A percentile compares a stretch with the other conserved stretches of the same genome.
Evolutionary conservation across 2,888 invertebrate species (phyloP).

Genomic region (Tridacna gigas): DNA sequence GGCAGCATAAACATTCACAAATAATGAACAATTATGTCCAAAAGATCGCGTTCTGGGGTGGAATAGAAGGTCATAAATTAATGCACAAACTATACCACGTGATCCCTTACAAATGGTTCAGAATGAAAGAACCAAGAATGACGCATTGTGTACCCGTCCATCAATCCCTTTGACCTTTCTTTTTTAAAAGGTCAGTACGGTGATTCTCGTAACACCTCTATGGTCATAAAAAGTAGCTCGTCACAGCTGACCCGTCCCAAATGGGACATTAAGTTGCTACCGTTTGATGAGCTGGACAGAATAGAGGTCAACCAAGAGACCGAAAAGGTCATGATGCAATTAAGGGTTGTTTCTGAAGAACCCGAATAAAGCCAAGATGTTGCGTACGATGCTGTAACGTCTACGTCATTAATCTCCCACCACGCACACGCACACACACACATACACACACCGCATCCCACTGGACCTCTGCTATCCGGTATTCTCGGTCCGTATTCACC

Average conservation of each 20-base stretch:
- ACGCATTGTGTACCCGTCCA: conserved; percentile 11
- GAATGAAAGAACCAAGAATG: conserved; percentile 13
- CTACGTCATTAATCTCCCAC: no score
- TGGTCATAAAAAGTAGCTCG: conserved; percentile 11
- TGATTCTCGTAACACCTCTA: conserved; percentile 22
- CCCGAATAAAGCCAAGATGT: not conserved
- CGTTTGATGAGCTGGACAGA: conserved; percentile 17
- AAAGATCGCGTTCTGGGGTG: conserved; percentile 7
- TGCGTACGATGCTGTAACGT: not conserved
- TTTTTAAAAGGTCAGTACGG: conserved; percentile 3
- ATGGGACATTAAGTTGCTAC: conserved; percentile 15
- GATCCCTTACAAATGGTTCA: not conserved
- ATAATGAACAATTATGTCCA: conserved; percentile 25
- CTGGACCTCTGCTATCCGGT: no score
- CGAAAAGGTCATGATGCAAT: conserved; percentile 13
- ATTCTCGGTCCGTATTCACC: no score
- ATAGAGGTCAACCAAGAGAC: conserved; percentile 4
- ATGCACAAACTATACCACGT: conserved; percentile 19
- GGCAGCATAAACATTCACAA: conserved; percentile 42
- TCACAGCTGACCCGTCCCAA: conserved; percentile 22
- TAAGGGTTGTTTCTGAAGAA: not conserved
- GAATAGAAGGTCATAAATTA: conserved; percentile 22
- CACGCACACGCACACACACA: no score
- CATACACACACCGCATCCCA: no score
- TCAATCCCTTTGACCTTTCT: conserved; percentile 22